Evolutionary conservation across 2,888 invertebrate genomes (phyloP), one percentile per base, ranked within the genome.

Genomic region (Pterostichus niger): DNA sequence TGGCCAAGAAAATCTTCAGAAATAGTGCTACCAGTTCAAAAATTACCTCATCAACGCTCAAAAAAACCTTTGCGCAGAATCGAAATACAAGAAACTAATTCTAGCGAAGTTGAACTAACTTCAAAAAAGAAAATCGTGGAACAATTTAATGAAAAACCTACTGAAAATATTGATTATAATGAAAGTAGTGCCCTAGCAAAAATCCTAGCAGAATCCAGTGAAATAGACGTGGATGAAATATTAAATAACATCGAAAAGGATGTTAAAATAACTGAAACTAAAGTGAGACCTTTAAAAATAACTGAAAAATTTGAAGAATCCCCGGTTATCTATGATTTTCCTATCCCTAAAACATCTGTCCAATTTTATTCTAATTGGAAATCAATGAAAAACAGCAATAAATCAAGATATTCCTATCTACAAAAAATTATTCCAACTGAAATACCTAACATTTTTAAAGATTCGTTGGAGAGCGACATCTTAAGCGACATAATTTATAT

Each of bases 331-430:
- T 84, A 86, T 84, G 82, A 90, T 44, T 90, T 91, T 24, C 85
- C 88, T 10, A 85, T 91, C 5, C 95, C 95, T 0, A 91, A 90
- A 80, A 93, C 92, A 83, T 93, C 93, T 79, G 93, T 95, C 7
- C 94, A 94, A 86, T 95, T 95, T 87, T 90, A 93, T 88, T 86
- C 90, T 0, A 91, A 91, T 71, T 95, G 95, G 95, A 93, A 91
- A 86, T 90, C 91, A 85, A 86, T 93, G 76, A 91, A 90, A 85
- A 91, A 89, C 0, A 90, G 90, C 33, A 87, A 88, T n/a, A 89
- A 89, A 9, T 91, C 91, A 24, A 91, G 92, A 86, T 92, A 92
- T 85, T 88, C 91, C 84, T 95, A 94, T 89, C 90, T 95, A 84
- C 93, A 92, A 84, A 84, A 86, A 76, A 92, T 95, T 86, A 90